Percentiles rank a stretch among this genome's conserved stretches.
These are phyloP conservation scores for Poicephalus gulielmi DNA, from an alignment of 2,113 vertebrate genomes.

Conservation along the genomic window DNA sequence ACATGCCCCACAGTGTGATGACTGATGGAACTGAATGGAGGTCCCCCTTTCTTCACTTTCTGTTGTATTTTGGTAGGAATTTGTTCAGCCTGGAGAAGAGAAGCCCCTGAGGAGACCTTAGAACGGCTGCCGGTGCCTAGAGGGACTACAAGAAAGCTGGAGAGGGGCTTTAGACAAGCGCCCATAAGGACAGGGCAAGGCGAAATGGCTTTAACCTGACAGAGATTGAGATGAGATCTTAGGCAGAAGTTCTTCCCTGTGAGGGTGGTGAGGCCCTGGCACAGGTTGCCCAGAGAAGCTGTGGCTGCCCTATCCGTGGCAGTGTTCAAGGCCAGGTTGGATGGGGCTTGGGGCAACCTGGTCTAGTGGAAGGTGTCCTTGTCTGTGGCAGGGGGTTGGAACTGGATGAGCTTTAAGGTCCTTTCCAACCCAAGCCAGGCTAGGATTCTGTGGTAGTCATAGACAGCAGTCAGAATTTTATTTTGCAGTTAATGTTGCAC, in stretches of 20 bases:
- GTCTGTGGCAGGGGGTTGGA: not conserved
- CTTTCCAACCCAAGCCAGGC: not conserved
- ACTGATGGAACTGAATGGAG: not conserved
- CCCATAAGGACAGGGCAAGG: not conserved
- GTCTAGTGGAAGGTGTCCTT: not conserved
- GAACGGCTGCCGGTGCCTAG: not conserved
- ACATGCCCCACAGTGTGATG: no score
- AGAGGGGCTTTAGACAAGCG: not conserved
- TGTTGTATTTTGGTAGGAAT: not conserved
- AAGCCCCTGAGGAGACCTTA: not conserved
- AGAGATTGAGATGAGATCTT: not conserved
- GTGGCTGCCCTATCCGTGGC: not conserved
- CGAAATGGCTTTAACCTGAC: not conserved
- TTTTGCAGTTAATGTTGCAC: not conserved
- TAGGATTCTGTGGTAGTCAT: not conserved
- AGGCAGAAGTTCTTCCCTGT: no score
- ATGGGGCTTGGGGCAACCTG: not conserved
- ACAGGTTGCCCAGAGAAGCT: not conserved
- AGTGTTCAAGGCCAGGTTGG: not conserved
- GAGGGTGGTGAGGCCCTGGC: not conserved
- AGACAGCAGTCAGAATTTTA: not conserved
- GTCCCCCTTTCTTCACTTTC: not conserved
- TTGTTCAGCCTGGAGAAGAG: not conserved
- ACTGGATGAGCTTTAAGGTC: not conserved
- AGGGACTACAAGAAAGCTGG: not conserved